A percentile compares a stretch with the other conserved stretches of the same genome.
Conservation (phyloP, 2,888 invertebrate genomes). For the Sminthurinus aureus region DNA sequence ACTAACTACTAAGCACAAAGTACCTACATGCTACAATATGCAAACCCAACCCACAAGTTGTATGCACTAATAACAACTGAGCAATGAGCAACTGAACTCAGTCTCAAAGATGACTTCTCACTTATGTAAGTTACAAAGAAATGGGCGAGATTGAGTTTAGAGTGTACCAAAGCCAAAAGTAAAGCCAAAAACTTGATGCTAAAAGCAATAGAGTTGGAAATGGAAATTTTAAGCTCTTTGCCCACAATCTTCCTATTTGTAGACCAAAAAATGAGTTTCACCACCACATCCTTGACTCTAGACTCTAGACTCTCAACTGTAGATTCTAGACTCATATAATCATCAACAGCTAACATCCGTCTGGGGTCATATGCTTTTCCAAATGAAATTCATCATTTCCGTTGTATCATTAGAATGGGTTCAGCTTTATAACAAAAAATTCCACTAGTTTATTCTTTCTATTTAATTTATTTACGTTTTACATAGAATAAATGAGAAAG, state of each 20-base stretch:
- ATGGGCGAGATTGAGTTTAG: no score
- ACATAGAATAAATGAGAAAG: no score
- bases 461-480: neutral
- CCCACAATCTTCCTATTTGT: constrained; percentile 25
- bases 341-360: constrained; percentile 29
- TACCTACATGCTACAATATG: neutral
- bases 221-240: constrained; percentile 20
- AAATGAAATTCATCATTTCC: constrained; percentile 27
- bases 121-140: neutral
- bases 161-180: no score
- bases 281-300: neutral
- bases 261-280: constrained; percentile 14
- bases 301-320: neutral
- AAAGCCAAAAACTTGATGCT: neutral
- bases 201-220: neutral
- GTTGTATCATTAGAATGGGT: constrained; percentile 17
- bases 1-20: no score
- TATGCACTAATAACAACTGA: neutral
- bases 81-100: neutral
- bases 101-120: no score
- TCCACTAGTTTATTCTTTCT: neutral
- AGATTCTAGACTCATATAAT: constrained; percentile 9
- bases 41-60: neutral
- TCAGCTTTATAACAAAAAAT: constrained; percentile 8
- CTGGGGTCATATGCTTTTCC: constrained; percentile 26